These are phyloP conservation scores for Atethmia centrago DNA, from an alignment of 2,888 invertebrate genomes.

Conservation along the genomic window DNA sequence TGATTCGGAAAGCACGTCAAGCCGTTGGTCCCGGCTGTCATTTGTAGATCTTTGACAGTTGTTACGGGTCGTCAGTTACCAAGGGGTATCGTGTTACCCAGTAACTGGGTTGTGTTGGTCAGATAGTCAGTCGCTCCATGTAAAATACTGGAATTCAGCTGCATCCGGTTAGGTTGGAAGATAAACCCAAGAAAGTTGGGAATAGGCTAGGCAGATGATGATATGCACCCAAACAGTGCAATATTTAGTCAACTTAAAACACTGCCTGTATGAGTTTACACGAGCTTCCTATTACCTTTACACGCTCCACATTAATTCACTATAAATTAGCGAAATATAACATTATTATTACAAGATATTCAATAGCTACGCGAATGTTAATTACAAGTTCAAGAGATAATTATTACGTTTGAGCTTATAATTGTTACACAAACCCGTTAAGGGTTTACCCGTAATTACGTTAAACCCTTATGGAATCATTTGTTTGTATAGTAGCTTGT, in stretches of 20 bases:
- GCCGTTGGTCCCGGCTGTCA: too few relatives aligned
- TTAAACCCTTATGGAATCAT: conserved; percentile 1
- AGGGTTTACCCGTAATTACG: conserved; percentile 21
- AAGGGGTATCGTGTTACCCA: too few relatives aligned
- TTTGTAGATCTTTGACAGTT: too few relatives aligned
- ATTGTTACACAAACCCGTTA: conserved; percentile 3
- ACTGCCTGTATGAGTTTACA: background rate
- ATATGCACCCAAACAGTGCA: background rate
- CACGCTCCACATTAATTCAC: background rate
- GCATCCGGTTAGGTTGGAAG: too few relatives aligned
- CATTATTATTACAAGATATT: conserved; percentile 10
- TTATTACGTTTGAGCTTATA: conserved; percentile 27
- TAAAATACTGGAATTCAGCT: too few relatives aligned
- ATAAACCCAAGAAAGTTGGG: too few relatives aligned
- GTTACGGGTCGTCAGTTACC: too few relatives aligned
- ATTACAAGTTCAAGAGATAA: conserved; percentile 19
- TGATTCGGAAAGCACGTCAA: too few relatives aligned
- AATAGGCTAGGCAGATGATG: too few relatives aligned
- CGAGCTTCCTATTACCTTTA: background rate
- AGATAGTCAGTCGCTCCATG: too few relatives aligned
- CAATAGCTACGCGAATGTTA: background rate
- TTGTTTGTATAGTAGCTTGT: background rate
- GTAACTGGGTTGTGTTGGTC: too few relatives aligned
- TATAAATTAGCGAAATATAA: conserved; percentile 1
- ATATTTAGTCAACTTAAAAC: background rate